These are phyloP conservation scores for Dichetophora obliterata DNA, from an alignment of 2,888 invertebrate species.

Conservation along the genomic window DNA sequence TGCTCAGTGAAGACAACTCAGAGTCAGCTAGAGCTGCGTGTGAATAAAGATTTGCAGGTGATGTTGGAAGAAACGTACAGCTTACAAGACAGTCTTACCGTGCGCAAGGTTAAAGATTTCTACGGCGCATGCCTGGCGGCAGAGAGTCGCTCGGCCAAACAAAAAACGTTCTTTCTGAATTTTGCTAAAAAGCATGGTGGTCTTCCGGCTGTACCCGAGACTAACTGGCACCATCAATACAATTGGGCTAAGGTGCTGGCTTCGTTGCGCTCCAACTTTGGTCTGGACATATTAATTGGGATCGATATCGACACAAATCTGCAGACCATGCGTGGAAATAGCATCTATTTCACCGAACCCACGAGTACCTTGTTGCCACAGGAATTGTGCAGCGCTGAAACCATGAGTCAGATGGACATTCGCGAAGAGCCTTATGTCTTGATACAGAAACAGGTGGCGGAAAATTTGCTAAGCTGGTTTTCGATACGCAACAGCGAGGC, in stretches of 20 bases:
- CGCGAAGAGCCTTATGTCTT: conserved; percentile 51
- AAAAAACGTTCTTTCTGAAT: conserved; percentile 54
- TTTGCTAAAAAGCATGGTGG: conserved; percentile 59
- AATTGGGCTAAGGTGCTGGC: conserved; percentile 61
- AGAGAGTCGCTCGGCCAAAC: conserved; percentile 48
- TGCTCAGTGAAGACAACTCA: conserved; percentile 48
- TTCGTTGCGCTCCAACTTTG: conserved; percentile 56
- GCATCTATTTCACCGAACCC: conserved; percentile 61
- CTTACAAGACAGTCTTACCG: conserved; percentile 43
- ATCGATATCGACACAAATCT: conserved; percentile 59
- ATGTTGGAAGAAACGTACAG: conserved; percentile 51
- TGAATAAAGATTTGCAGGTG: conserved; percentile 53
- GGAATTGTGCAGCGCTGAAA: conserved; percentile 56
- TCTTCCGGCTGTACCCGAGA: conserved; percentile 55
- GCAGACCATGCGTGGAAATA: conserved; percentile 54
- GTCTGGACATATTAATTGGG: conserved; percentile 63
- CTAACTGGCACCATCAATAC: conserved; percentile 56
- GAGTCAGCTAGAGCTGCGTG: conserved; percentile 50
- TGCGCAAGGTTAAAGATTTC: conserved; percentile 58
- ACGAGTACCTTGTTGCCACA: conserved; percentile 56
- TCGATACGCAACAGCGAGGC: conserved; percentile 54
- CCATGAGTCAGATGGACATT: conserved; percentile 47
- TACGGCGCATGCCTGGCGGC: conserved; percentile 57
- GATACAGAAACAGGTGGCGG: conserved; percentile 56
- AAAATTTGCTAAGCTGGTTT: conserved; percentile 62